These are phyloP conservation scores for Muschampia plurimacula DNA, from an alignment of 2,888 invertebrate species.

Conservation along the genomic window DNA sequence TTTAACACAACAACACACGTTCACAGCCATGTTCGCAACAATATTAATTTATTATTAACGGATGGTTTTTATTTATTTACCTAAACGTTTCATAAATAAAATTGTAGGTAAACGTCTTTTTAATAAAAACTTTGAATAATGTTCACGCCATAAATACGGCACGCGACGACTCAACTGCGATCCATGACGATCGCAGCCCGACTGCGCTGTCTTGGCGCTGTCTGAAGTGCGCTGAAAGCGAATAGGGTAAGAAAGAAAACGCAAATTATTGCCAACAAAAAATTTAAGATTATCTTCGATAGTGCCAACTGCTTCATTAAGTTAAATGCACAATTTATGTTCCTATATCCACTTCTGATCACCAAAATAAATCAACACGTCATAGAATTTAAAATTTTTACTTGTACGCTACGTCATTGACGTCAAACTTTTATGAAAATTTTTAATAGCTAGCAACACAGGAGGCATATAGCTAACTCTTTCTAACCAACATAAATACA, in stretches of 20 bases:
- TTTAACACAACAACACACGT: constrained; percentile 81
- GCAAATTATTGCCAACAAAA: constrained; percentile 34
- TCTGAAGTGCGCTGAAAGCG: constrained; percentile 58
- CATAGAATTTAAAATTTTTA: constrained; percentile 12
- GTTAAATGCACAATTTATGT: background rate
- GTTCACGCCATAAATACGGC: constrained; percentile 51
- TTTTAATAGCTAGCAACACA: constrained; percentile 17
- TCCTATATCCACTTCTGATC: background rate
- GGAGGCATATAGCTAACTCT: constrained; percentile 32
- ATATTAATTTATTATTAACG: constrained; percentile 51
- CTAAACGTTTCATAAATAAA: constrained; percentile 64
- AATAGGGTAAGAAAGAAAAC: constrained; percentile 11
- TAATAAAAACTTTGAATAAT: constrained; percentile 51
- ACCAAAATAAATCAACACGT: constrained; percentile 16
- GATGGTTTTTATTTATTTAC: constrained; percentile 56
- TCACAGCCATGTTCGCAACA: constrained; percentile 76
- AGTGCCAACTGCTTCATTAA: background rate
- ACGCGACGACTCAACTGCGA: constrained; percentile 71
- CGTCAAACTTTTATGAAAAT: background rate
- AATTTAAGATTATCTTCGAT: background rate
- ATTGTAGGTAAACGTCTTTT: constrained; percentile 53
- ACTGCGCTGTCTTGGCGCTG: constrained; percentile 63
- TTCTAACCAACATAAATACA: constrained; percentile 5
- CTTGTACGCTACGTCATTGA: constrained; percentile 15
- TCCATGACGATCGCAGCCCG: constrained; percentile 78